Conservation (phyloP, 2,113 vertebrate species). For the Melanotaenia duboulayi region DNA sequence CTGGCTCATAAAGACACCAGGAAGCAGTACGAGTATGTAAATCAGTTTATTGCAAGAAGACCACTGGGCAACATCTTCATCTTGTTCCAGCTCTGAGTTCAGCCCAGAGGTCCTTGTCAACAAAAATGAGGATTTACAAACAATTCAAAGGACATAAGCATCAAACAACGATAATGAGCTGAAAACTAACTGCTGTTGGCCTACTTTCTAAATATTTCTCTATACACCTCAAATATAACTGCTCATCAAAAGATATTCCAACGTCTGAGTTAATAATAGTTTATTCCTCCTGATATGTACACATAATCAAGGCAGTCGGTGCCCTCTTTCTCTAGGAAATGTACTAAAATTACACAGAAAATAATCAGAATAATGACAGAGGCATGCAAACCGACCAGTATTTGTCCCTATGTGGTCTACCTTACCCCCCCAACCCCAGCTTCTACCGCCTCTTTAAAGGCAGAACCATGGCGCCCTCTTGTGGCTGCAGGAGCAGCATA, state of each 20-base stretch:
- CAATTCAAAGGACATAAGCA: slow-evolving; percentile 64
- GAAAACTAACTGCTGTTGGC: slow-evolving; percentile 53
- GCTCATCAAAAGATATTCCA: slow-evolving; percentile 53
- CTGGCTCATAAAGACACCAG: slow-evolving; percentile 13
- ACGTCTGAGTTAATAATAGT: slow-evolving; percentile 42
- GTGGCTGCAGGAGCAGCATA: slow-evolving; percentile 40
- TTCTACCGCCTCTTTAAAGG: too few relatives aligned
- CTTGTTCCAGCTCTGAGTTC: slow-evolving; percentile 10
- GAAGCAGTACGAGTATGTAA: slow-evolving; percentile 49
- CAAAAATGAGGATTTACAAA: slow-evolving; percentile 73
- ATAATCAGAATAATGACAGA: slow-evolving; percentile 64
- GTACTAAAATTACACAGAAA: slow-evolving; percentile 74
- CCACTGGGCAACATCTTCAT: slow-evolving; percentile 45
- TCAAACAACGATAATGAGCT: slow-evolving; percentile 63
- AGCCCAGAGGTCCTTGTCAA: slow-evolving; percentile 61
- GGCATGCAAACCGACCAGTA: slow-evolving; percentile 71
- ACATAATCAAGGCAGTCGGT: slow-evolving; percentile 61
- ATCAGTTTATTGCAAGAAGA: slow-evolving; percentile 78
- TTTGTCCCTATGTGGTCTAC: slow-evolving; percentile 40
- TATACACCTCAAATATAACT: slow-evolving; percentile 59
- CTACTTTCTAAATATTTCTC: slow-evolving; percentile 67
- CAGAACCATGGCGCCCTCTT: background rate
- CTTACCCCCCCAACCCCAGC: slow-evolving; percentile 38
- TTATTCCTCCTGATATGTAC: slow-evolving; percentile 67
- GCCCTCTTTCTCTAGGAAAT: slow-evolving; percentile 41